These are phyloP conservation scores for Pasiphila rectangulata DNA, from an alignment of 2,888 invertebrate species.

Conservation along the genomic window DNA sequence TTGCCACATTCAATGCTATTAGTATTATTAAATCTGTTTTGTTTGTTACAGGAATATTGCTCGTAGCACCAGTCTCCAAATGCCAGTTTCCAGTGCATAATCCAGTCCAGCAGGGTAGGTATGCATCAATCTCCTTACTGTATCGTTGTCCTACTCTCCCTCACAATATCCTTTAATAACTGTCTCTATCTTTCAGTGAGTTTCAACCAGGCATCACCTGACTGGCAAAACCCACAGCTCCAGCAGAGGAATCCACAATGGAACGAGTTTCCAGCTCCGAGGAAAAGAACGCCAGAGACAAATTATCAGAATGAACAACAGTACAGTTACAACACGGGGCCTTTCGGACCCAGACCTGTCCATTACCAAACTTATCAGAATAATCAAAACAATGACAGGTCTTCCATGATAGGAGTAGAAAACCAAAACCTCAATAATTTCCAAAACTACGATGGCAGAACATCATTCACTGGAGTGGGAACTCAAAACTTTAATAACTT, in stretches of 20 bases:
- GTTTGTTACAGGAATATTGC: conserved; percentile 60
- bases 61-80: conserved; percentile 46
- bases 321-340: conserved; percentile 42
- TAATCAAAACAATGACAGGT: conserved; percentile 16
- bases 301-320: conserved; percentile 29
- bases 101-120: conserved; percentile 66
- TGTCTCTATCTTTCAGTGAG: conserved; percentile 49
- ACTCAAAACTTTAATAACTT: conserved; percentile 14
- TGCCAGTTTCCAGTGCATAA: conserved; percentile 65
- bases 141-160: not conserved
- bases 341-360: conserved; percentile 32
- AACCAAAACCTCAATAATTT: conserved; percentile 35
- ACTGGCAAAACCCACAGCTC: conserved; percentile 49
- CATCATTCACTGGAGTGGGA: conserved; percentile 34
- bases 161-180: conserved; percentile 15
- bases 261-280: conserved; percentile 66
- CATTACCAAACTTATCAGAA: conserved; percentile 22
- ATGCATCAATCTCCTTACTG: conserved; percentile 59
- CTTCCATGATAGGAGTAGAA: conserved; percentile 26
- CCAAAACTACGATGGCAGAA: conserved; percentile 48
- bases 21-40: conserved; percentile 3
- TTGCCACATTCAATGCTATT: too few species aligned
- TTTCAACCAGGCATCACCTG: conserved; percentile 53
- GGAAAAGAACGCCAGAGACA: conserved; percentile 65
- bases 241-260: conserved; percentile 63